phyloP scores from a whole-genome alignment of 2,888 invertebrate species.

The Protophormia terraenovae region DNA sequence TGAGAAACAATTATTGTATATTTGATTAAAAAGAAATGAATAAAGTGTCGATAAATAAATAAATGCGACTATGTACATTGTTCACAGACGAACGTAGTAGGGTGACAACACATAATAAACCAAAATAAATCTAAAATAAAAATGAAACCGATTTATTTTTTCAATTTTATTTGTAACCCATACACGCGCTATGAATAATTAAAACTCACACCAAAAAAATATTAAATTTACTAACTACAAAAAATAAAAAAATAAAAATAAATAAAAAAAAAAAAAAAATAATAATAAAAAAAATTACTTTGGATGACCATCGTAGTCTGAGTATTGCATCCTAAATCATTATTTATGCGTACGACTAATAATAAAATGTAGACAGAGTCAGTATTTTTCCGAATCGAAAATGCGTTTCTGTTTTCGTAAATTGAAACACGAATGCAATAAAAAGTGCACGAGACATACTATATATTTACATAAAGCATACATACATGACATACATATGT shows the following conservation, averaged over 20 bases:
- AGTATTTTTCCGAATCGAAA: neutral
- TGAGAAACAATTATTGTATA: neutral
- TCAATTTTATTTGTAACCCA: neutral
- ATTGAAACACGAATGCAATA: neutral
- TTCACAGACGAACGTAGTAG: neutral
- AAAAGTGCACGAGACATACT: neutral
- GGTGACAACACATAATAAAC: conserved; percentile 29
- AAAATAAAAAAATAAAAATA: no score
- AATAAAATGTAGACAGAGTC: conserved; percentile 5
- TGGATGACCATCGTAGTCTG: conserved; percentile 11
- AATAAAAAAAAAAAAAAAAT: no score
- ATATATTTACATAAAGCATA: no score
- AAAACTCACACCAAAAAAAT: conserved; percentile 23
- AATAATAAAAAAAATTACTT: conserved; percentile 6
- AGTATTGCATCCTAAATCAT: conserved; percentile 32
- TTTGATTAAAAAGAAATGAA: conserved; percentile 3
- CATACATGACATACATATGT: no score
- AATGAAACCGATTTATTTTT: conserved; percentile 46
- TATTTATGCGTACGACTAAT: neutral
- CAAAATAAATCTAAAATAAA: conserved; percentile 17
- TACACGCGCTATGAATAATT: conserved; percentile 47
- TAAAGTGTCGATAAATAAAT: neutral
- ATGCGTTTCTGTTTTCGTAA: neutral
- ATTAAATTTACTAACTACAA: no score
- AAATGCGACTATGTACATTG: neutral